Evolutionary conservation across 2,797 vertebrate genomes (phyloP), one percentile per base, ranked within the genome.

Genomic region (Podargus strigoides): DNA sequence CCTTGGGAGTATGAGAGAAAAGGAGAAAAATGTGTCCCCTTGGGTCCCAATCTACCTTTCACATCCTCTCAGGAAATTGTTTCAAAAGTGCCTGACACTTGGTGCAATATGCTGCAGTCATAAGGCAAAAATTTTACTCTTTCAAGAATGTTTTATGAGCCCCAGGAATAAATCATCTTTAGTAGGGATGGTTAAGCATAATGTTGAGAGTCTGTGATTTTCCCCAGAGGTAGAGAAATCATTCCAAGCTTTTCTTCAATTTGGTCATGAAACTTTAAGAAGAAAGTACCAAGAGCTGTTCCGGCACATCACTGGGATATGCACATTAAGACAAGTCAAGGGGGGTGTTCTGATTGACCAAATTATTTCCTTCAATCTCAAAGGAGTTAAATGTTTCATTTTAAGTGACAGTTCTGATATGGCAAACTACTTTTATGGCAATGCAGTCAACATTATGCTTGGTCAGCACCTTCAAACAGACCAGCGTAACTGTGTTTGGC

Each of bases 21-120:
- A 93, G 82, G 95, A 97, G 87, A 94, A 96, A 94, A 96, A 93
- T 89, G 76, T 89, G 93, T 96, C 95, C 87, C 88, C 87, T 95
- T 90, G 73, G 73, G 95, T 94, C 60, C 70, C 60, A 87, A 94
- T 81, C 84, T 90, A 94, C 91, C 85, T 95, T 94, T 92, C 67
- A 94, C 85, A 68, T 87, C 69, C 91, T 95, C 92, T 86, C 78
- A 96, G 89, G 93, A 97, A 96, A 96, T 91, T 86, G 83, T 84
- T 97, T 93, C 93, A 86, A 94, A 94, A 96, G 83, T 76, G 64
- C 86, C 59, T 36, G 0, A 89, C 42, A 36, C 78, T 93, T 87
- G 60, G 58, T 95, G 87, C 87, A 94, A 94, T 94, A 92, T 93
- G 92, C 87, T 95, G 77, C 75, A 95, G 92, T 83, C 67, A 67